phyloP scores from a whole-genome alignment of 2,797 vertebrate species.

The Sebastes alutus region DNA sequence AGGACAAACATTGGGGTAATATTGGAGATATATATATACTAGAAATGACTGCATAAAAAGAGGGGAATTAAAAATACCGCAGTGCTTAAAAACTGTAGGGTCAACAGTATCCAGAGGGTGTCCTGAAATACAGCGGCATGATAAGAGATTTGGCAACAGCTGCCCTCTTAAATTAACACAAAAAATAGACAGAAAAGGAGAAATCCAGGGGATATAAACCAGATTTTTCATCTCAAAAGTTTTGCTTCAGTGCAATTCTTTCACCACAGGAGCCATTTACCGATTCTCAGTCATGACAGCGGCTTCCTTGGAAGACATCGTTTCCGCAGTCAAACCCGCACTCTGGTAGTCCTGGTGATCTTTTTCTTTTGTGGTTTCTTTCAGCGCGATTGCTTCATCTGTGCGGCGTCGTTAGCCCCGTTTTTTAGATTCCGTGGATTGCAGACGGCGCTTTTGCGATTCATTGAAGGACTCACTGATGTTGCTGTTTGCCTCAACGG shows the following conservation, averaged over 20 bases:
- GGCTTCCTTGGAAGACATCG: background rate
- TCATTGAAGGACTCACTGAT: background rate
- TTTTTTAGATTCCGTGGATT: background rate
- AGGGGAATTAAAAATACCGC: conserved; percentile 17
- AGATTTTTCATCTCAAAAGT: conserved; percentile 2
- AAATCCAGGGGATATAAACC: conserved; percentile 4
- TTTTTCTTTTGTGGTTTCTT: background rate
- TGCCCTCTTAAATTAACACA: conserved; percentile 37
- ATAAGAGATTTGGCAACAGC: conserved; percentile 28
- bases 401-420: background rate
- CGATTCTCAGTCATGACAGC: conserved; percentile 5
- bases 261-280: conserved; percentile 15
- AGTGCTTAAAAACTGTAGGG: conserved; percentile 26
- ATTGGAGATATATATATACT: background rate
- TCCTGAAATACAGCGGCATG: conserved; percentile 14
- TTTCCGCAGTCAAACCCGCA: conserved; percentile 7
- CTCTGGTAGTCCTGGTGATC: background rate
- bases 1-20: background rate
- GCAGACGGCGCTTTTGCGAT: background rate
- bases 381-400: background rate
- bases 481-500: background rate
- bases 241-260: conserved; percentile 10
- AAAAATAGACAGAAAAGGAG: conserved; percentile 18
- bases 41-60: background rate
- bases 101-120: conserved; percentile 50